phyloP scores from a whole-genome alignment of 2,797 vertebrate species.

The Lates japonicus region DNA sequence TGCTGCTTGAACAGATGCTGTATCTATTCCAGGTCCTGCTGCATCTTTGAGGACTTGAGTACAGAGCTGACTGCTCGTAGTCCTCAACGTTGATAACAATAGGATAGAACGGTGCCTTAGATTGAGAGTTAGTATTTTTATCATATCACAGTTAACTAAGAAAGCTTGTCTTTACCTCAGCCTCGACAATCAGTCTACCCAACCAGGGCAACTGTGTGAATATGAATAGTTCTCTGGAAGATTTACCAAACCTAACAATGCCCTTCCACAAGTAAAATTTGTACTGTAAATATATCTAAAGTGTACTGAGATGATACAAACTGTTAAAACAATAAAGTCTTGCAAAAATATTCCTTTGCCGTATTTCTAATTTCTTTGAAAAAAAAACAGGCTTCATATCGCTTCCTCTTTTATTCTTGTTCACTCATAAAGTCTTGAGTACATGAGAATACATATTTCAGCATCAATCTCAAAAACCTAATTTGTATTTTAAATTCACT shows the following conservation, averaged over 20 bases:
- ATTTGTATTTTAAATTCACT: slow-evolving; percentile 21
- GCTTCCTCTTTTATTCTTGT: slow-evolving; percentile 51
- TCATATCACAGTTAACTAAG: slow-evolving; percentile 85
- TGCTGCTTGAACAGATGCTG: slow-evolving; percentile 73
- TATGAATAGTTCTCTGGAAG: slow-evolving; percentile 76
- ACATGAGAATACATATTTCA: slow-evolving; percentile 59
- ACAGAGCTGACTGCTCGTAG: slow-evolving; percentile 54
- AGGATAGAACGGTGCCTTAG: slow-evolving; percentile 93
- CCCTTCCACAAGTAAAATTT: slow-evolving; percentile 85
- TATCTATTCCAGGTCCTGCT: slow-evolving; percentile 63
- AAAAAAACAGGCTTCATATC: slow-evolving; percentile 23
- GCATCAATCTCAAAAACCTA: slow-evolving; percentile 27
- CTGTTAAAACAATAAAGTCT: slow-evolving; percentile 93
- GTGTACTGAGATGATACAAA: slow-evolving; percentile 81
- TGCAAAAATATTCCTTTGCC: slow-evolving; percentile 72
- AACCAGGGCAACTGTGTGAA: slow-evolving; percentile 81
- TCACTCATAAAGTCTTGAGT: slow-evolving; percentile 56
- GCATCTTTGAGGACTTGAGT: slow-evolving; percentile 59
- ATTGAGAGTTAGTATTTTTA: slow-evolving; percentile 83
- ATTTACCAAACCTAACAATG: slow-evolving; percentile 79
- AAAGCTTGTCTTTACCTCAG: slow-evolving; percentile 83
- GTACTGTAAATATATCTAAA: slow-evolving; percentile 89
- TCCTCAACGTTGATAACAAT: slow-evolving; percentile 70
- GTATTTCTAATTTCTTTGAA: slow-evolving; percentile 17
- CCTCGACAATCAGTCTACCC: slow-evolving; percentile 93